phyloP scores from a whole-genome alignment of 2,797 vertebrate species.

The Mormyrus proboscirostris region DNA sequence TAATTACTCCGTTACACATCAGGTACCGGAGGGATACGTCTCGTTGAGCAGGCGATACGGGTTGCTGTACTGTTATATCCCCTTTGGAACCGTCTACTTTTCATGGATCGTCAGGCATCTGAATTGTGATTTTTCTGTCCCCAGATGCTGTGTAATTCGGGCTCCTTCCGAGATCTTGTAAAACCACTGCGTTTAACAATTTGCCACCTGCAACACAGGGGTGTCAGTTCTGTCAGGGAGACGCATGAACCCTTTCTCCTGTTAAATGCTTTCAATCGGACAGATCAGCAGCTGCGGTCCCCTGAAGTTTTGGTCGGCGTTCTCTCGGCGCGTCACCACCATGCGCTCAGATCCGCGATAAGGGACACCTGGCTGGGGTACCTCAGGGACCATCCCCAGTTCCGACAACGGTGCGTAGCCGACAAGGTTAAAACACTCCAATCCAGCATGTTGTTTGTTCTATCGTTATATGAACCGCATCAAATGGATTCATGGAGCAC shows the following conservation, averaged over 20 bases:
- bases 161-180: background rate
- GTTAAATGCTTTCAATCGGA: background rate
- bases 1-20: background rate
- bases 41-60: background rate
- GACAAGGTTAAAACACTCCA: background rate
- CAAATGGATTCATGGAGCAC: background rate
- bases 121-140: background rate
- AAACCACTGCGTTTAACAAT: background rate
- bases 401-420: conserved; percentile 71
- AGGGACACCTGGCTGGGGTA: conserved; percentile 87
- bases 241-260: background rate
- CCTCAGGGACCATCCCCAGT: conserved; percentile 65
- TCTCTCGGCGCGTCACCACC: conserved; percentile 83
- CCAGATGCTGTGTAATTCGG: background rate
- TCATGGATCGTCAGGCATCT: background rate
- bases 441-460: background rate
- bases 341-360: conserved; percentile 78
- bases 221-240: background rate
- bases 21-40: background rate
- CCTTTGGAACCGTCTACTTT: background rate
- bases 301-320: conserved; percentile 87
- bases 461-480: background rate
- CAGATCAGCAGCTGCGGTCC: conserved; percentile 51
- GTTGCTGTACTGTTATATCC: background rate
- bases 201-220: background rate